phyloP scores from a whole-genome alignment of 2,888 invertebrate species.

The Dexiosoma caninum region DNA sequence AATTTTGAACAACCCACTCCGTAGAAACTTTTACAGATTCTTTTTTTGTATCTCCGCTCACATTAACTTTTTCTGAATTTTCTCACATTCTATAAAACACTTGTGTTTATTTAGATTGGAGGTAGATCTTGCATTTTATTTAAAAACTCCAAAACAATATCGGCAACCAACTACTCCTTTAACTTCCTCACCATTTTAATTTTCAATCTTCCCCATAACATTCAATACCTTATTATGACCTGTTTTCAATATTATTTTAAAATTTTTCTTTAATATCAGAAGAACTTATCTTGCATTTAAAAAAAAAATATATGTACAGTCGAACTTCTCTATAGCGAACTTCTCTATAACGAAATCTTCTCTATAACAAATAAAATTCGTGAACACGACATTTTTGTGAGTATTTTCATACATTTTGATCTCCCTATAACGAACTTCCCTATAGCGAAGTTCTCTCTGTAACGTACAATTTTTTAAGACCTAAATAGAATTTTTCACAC shows the following conservation, averaged over 20 bases:
- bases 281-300: too few relatives aligned
- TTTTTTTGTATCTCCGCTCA: constrained; percentile 1
- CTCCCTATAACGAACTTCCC: too few relatives aligned
- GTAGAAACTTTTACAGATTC: constrained; percentile 3
- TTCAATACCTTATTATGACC: background rate
- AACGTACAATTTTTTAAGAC: too few relatives aligned
- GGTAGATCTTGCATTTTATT: constrained; percentile 11
- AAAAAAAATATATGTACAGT: too few relatives aligned
- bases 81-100: background rate
- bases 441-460: too few relatives aligned
- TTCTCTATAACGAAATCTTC: too few relatives aligned
- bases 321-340: too few relatives aligned
- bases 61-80: background rate
- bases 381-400: too few relatives aligned
- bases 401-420: too few relatives aligned
- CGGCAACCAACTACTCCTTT: constrained; percentile 17
- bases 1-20: background rate
- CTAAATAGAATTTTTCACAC: too few relatives aligned
- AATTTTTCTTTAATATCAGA: constrained; percentile 20
- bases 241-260: background rate
- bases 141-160: background rate
- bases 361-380: too few relatives aligned
- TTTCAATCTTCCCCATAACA: background rate
- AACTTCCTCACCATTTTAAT: background rate
- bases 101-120: constrained; percentile 21